Base-by-base conservation (phyloP, 2,797 vertebrate species). In the Eptatretus atami region DNA sequence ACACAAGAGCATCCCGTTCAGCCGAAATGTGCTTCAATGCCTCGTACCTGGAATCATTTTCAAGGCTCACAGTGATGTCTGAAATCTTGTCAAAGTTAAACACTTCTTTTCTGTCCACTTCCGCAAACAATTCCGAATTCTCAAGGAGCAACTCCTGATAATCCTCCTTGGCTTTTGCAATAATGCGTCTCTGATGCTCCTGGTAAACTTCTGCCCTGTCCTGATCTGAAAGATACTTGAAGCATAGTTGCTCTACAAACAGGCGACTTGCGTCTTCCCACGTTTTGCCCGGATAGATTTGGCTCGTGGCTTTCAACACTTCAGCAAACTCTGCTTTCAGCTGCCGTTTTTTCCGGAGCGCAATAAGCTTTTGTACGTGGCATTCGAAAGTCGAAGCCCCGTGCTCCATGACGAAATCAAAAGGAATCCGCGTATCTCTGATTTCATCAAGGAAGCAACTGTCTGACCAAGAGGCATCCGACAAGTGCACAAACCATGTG, bases 61-160 rank as follows among this genome's bases (percentile, higher is more conserved):
- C 57, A n/a, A 61, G 57, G 57, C 24, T 24, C 57, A n/a, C 15
- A n/a, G 24, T 61, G 57, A 61, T 61, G 15, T 61, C 57, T 12
- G 15, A n/a, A 61, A 61, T 61, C 57, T 61, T 61, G 57, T 61
- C 57, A 24, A n/a, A 24, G 57, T 61, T 9, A 12, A 61, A 61
- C 11, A 24, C 57, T 24, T 61, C 57, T 10, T 61, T 61, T 24
- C 57, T 61, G 2, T 61, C 57, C 9, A 61, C 57, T n/a, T 61
- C 57, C 57, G 12, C 57, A 61, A 61, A 61, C 24, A 24, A n/a
- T 24, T 61, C 57, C 12, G 57, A 61, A 24, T 61, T n/a, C 24
- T 61, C 57, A n/a, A 61, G 57, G 57, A 61, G 57, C 57, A 61
- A n/a, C 24, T 61, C 57, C 10, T 61, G 57, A 24, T 61, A 61